Evolutionary conservation across 2,113 vertebrate genomes (phyloP).

Genomic region (Nestor notabilis): DNA sequence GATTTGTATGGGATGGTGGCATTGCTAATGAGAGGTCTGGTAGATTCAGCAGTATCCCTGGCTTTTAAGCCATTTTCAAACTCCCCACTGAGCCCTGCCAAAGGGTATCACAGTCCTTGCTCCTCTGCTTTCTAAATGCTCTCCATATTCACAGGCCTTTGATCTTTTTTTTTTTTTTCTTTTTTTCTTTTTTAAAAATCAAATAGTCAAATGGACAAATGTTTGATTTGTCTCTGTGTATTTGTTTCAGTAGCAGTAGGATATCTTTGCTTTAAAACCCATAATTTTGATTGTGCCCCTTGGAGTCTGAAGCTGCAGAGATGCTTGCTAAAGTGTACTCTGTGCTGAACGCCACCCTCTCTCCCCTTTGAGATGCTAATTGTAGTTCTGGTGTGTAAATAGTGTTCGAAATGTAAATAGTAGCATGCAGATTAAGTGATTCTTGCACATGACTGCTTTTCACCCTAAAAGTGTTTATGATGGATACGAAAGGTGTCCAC

Average conservation of each 20-base stretch:
- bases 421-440: conserved; percentile 23
- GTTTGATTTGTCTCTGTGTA: neutral
- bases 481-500: neutral
- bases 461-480: neutral
- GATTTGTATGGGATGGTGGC: neutral
- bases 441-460: conserved; percentile 32
- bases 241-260: neutral
- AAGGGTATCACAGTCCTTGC: neutral
- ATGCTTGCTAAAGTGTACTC: neutral
- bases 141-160: neutral
- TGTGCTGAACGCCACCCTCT: neutral
- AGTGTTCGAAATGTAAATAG: conserved; percentile 27
- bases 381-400: neutral
- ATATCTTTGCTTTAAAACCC: neutral
- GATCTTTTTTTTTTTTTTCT: rapidly evolving
- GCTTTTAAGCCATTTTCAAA: neutral
- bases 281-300: neutral
- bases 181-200: neutral
- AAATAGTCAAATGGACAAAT: neutral
- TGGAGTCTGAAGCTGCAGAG: neutral
- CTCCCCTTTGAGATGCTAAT: neutral
- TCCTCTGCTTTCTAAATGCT: neutral
- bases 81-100: neutral
- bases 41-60: neutral
- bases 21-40: neutral